Evolutionary conservation across 2,888 invertebrate genomes (phyloP).

Genomic region (Brachypalpus laphriformis): DNA sequence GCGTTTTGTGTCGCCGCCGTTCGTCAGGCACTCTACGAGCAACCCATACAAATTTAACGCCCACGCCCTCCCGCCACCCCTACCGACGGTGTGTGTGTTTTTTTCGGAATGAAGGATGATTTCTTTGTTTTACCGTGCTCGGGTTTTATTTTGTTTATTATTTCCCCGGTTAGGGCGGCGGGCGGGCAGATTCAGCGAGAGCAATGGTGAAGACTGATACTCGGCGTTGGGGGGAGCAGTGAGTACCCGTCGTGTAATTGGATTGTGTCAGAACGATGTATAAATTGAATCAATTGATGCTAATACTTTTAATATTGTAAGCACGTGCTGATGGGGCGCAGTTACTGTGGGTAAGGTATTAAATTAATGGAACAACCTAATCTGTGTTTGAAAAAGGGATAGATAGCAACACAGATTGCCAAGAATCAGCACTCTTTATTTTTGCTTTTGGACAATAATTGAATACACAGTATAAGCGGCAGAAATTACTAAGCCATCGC

Average conservation of each 20-base stretch:
- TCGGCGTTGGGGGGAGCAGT: neutral
- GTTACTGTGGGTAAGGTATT: constrained; percentile 19
- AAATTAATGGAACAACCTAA: constrained; percentile 37
- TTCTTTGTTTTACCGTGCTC: constrained; percentile 44
- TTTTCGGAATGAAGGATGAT: constrained; percentile 44
- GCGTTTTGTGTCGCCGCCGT: neutral
- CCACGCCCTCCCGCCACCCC: neutral
- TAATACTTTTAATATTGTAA: constrained; percentile 53
- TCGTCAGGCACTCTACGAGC: constrained; percentile 22
- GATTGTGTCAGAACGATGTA: constrained; percentile 59
- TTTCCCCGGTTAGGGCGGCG: constrained; percentile 15
- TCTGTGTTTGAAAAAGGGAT: neutral
- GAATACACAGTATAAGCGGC: neutral
- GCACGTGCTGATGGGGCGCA: constrained; percentile 52
- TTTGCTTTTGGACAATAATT: constrained; percentile 31
- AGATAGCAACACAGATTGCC: neutral
- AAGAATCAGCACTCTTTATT: constrained; percentile 19
- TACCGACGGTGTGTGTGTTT: neutral
- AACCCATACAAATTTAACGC: neutral
- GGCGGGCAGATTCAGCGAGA: neutral
- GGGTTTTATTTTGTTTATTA: constrained; percentile 56
- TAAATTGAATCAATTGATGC: constrained; percentile 63
- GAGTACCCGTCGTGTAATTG: constrained; percentile 57
- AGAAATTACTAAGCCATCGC: neutral
- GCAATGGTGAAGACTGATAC: neutral